Percentiles rank a stretch among this genome's conserved stretches.
Evolutionary conservation across 1,140 invertebrate species (phyloP).

Genomic region (Drosophila carrolli): DNA sequence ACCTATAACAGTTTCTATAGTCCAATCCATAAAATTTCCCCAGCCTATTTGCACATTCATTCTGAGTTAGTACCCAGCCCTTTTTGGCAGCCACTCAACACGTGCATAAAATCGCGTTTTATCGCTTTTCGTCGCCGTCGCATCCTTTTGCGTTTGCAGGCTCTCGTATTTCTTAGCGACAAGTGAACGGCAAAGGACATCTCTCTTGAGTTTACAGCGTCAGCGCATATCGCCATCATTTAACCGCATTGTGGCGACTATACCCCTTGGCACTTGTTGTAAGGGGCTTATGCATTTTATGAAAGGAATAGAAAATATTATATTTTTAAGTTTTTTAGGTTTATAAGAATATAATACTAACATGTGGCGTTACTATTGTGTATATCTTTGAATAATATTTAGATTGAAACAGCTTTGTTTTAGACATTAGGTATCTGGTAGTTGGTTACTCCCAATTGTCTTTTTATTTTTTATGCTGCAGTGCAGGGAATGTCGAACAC

Average conservation of each 20-base stretch:
- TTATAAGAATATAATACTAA: no score
- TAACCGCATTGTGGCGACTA: constrained; percentile 42
- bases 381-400: no score
- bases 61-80: neutral
- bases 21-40: neutral
- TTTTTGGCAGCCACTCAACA: constrained; percentile 37
- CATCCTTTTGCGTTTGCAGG: constrained; percentile 39
- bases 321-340: no score
- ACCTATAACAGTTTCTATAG: no score
- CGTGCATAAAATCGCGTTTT: constrained; percentile 78
- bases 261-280: constrained; percentile 10
- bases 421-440: neutral
- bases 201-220: constrained; percentile 57
- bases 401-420: no score
- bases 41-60: constrained; percentile 2
- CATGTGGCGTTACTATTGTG: no score
- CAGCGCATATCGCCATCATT: constrained; percentile 42
- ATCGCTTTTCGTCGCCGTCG: constrained; percentile 58
- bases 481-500: constrained; percentile 41
- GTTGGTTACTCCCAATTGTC: neutral
- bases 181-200: constrained; percentile 71
- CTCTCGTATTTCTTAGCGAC: constrained; percentile 48
- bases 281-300: constrained; percentile 1
- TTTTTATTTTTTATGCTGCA: constrained; percentile 24
- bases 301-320: no score